These are phyloP conservation scores for Psittacara wagleri DNA, from an alignment of 2,113 vertebrate genomes.

Conservation along the genomic window DNA sequence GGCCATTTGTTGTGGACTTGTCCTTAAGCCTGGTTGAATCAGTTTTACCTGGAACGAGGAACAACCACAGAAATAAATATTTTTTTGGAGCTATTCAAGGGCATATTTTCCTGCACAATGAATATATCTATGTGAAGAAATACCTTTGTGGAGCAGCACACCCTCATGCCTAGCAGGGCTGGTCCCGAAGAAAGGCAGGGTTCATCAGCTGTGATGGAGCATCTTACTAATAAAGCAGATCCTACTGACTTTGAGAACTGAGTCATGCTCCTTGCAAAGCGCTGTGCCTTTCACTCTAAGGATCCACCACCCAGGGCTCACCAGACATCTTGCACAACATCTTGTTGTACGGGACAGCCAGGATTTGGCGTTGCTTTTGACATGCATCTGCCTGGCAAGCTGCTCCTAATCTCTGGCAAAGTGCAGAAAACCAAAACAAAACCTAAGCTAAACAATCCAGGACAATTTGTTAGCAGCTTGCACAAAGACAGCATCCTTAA, in stretches of 20 bases:
- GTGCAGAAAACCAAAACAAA: not conserved
- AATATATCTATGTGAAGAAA: not conserved
- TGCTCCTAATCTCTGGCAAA: not conserved
- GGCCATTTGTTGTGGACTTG: fast-evolving
- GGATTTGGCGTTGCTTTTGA: not conserved
- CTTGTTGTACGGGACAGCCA: not conserved
- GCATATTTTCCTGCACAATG: not conserved
- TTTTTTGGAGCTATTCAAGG: not conserved
- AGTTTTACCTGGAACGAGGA: not conserved
- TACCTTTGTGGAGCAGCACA: not conserved
- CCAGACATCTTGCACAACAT: not conserved
- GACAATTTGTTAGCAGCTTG: not conserved
- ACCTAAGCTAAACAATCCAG: not conserved
- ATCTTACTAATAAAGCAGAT: not conserved
- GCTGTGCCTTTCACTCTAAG: not conserved
- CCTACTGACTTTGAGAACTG: not conserved
- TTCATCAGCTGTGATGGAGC: fast-evolving
- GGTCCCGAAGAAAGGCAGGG: not conserved
- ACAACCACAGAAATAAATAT: fast-evolving
- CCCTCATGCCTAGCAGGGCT: fast-evolving
- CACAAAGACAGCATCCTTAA: not conserved
- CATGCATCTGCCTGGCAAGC: not conserved
- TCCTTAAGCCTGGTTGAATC: not conserved
- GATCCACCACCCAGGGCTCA: not conserved
- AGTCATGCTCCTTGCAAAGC: not conserved